These are phyloP conservation scores for Aphrocallistes beatrix DNA, from an alignment of 37 sponge, comb jelly and placozoan species.

Conservation along the genomic window DNA sequence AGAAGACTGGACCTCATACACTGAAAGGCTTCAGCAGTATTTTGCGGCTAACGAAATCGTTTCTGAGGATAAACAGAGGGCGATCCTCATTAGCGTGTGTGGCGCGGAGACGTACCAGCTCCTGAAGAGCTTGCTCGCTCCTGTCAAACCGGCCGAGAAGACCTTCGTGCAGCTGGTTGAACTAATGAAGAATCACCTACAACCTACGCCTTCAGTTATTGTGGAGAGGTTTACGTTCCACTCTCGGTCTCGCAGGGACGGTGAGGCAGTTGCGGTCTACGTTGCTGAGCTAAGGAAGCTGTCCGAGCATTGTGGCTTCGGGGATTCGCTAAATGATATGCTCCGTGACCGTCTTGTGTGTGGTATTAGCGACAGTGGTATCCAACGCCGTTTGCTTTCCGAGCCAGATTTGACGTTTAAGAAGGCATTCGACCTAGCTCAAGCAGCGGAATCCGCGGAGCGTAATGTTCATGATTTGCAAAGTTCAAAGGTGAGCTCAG, in stretches of 20 bases:
- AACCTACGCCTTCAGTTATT: conserved; percentile 9
- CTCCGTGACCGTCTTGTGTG: conserved; percentile 21
- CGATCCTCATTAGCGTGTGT: conserved; percentile 21
- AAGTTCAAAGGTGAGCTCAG: no score
- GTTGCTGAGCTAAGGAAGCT: neutral
- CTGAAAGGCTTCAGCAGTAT: conserved; percentile 23
- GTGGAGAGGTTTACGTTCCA: conserved; percentile 20
- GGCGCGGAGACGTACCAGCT: conserved; percentile 14
- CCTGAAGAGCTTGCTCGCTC: conserved; percentile 1
- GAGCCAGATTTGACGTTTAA: conserved; percentile 7
- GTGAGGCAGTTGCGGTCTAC: conserved; percentile 10
- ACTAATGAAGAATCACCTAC: neutral
- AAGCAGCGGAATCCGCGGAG: neutral
- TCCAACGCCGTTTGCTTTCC: conserved; percentile 10
- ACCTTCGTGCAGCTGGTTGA: neutral
- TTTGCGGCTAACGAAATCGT: conserved; percentile 8
- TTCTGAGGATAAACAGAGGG: conserved; percentile 4
- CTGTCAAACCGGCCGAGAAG: conserved; percentile 10
- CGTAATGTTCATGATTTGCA: neutral
- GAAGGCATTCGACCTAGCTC: conserved; percentile 9
- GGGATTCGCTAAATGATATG: conserved; percentile 26
- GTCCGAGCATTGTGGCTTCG: conserved; percentile 27
- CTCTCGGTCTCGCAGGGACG: conserved; percentile 5
- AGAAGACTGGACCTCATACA: conserved; percentile 26
- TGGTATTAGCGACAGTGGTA: neutral